phyloP scores from a whole-genome alignment of 2,113 vertebrate species.

The Protomyctophum bolini region DNA sequence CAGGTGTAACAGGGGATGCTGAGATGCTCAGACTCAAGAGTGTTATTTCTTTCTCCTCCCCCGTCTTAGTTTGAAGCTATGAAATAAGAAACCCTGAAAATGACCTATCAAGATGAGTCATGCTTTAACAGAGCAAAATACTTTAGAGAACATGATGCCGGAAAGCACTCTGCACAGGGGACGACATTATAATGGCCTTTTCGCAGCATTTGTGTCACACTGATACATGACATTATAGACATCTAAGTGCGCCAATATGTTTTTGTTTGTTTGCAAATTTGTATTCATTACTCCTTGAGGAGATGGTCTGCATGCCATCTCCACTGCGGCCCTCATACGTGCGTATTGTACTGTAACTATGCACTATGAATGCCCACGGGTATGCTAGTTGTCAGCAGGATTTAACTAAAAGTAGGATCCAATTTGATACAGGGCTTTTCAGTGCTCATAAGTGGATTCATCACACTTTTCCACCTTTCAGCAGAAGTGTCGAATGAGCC shows the following conservation, averaged over 20 bases:
- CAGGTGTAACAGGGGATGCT: conserved; percentile 21
- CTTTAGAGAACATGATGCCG: conserved; percentile 29
- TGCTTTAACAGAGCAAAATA: conserved; percentile 4
- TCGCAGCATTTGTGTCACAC: conserved; percentile 29
- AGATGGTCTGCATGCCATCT: conserved; percentile 43
- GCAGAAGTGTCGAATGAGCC: not conserved
- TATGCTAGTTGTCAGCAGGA: conserved; percentile 41
- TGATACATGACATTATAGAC: conserved; percentile 29
- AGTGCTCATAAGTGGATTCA: conserved; percentile 14
- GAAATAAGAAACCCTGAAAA: conserved; percentile 26
- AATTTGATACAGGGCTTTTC: conserved; percentile 43
- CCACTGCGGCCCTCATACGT: conserved; percentile 18
- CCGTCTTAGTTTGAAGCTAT: conserved; percentile 19
- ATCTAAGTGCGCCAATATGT: conserved; percentile 34
- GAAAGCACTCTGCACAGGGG: conserved; percentile 32
- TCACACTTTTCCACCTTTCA: conserved; percentile 17
- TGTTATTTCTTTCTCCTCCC: not conserved
- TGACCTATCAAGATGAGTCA: conserved; percentile 6
- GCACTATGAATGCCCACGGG: conserved; percentile 24
- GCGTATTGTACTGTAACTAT: not conserved
- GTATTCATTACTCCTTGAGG: conserved; percentile 38
- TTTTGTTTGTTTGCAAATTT: conserved; percentile 52
- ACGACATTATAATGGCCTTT: conserved; percentile 36
- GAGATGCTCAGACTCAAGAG: conserved; percentile 8
- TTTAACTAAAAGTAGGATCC: conserved; percentile 10